These are phyloP conservation scores for Cryptoleucopteryx plumbea DNA, from an alignment of 2,113 vertebrate species.

Conservation along the genomic window DNA sequence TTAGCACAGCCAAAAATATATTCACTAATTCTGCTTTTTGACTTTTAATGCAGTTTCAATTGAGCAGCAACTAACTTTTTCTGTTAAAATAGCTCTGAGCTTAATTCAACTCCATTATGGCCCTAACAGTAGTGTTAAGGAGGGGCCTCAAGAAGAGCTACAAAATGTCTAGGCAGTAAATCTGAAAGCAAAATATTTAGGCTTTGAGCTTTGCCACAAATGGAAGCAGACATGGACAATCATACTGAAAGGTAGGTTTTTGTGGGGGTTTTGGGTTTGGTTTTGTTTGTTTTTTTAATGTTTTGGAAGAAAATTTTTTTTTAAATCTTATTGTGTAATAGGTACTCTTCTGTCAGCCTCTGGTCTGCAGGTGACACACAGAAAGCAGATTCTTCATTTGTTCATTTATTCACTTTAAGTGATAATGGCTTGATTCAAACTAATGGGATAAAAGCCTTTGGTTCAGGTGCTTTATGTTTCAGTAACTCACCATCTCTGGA, in stretches of 20 bases:
- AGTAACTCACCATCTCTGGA: not conserved
- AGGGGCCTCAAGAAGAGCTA: not conserved
- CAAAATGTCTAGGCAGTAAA: not conserved
- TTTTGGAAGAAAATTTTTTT: not conserved
- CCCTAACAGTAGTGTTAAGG: not conserved
- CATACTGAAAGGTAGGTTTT: not conserved
- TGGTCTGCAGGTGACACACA: not conserved
- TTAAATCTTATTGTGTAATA: not conserved
- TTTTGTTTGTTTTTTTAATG: not conserved
- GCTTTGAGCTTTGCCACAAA: not conserved
- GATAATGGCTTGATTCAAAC: not conserved
- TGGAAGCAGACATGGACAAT: not conserved
- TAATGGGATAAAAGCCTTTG: not conserved
- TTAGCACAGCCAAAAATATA: not conserved
- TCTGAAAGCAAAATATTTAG: not conserved
- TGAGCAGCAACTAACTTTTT: not conserved
- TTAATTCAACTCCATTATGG: not conserved
- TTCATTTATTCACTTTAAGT: not conserved
- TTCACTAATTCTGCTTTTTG: not conserved
- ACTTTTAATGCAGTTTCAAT: not conserved
- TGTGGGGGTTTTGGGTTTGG: fast-evolving
- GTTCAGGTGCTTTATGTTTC: not conserved
- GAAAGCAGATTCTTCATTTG: not conserved
- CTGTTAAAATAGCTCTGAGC: not conserved
- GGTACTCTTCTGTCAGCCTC: not conserved